Evolutionary conservation across 1,140 invertebrate species (phyloP), one percentile per base, ranked within the genome.

Genomic region (Geopemphigus sp.): DNA sequence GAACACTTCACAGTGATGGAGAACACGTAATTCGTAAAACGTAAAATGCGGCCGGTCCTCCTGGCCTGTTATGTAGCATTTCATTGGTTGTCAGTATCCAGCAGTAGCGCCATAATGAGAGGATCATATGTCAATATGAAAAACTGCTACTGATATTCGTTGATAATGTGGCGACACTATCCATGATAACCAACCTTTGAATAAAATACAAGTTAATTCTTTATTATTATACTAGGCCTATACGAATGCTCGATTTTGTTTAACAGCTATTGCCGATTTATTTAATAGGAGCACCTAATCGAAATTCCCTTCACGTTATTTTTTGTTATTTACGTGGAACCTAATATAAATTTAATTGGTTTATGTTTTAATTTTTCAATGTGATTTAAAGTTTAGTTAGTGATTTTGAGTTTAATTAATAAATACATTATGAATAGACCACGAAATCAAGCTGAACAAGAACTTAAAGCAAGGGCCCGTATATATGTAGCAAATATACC

Each of bases 401-500:
- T n/a, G n/a, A n/a, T n/a, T n/a, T n/a, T n/a, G n/a, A n/a, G n/a
- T n/a, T n/a, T n/a, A n/a, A n/a, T n/a, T n/a, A n/a, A n/a, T n/a
- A n/a, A n/a, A n/a, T n/a, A 47, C n/a, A 19, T 4, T 12, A 78
- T 78, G 74, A 78, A 61, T n/a, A 54, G 74, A 11, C 39, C 74
- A 4, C 39, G 74, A 47, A 78, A 63, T 63, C 74, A 78, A 78
- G 74, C 57, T 1, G 74, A 78, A 50, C 74, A 78, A 6, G 74
- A 78, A n/a, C 24, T 78, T 5, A 78, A 78, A 47, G 74, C 74
- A 17, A 78, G 74, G 10, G 74, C 74, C 5, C 74, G 74, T 0
- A 78, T 78, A 29, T 78, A 78, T 61, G 74, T 78, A 1, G 57
- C 74, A 12, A 78, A 78, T 19, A 78, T 78, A 78, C 85, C 85